Base-by-base conservation (phyloP, 2,797 vertebrate species). In the Coregonus sp. region DNA sequence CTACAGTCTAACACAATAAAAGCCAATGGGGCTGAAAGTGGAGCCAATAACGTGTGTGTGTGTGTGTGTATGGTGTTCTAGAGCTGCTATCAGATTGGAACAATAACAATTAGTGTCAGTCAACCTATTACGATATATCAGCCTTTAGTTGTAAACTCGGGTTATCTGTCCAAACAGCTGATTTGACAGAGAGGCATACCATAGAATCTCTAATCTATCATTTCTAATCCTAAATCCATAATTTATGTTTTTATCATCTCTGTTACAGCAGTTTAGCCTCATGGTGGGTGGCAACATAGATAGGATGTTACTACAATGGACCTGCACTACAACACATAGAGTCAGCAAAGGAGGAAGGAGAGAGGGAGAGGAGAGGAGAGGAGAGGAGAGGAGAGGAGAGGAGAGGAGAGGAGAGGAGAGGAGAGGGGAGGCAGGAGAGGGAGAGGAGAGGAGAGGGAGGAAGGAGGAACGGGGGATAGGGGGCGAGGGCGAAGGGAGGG, bases 31-130 rank as follows among this genome's bases (percentile, higher is more conserved):
- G 84, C 85, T 33, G 50, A 92, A 89, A 84, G 75, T 71, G 15
- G 77, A 85, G 71, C 84, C 91, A 92, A 91, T 87, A 87, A 86
- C 81, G 86, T 82, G 86, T 65, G 75, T 54, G 40, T 25, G 74
- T 51, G 67, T 40, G 16, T 4, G 63, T 75, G 79, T 85, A 75
- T 18, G 54, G 68, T 70, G 47, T 71, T 50, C 9, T 4, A 25
- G 11, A 70, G 65, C 11, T 67, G 33, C 65, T 50, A 25, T 50
- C 16, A 50, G 69, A 2, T 25, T 71, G 37, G 3, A 20, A 47
- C 5, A 20, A 14, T 47, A 47, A 50, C 25, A 20, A 47, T 5
- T 20, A 25, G 11, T 1, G 18, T 56, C 15, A 5, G 16, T 56
- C 15, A 16, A 7, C 4, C 2, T 20, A 7, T 61, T 61, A n/a